Evolutionary conservation across 2,113 vertebrate genomes (phyloP).

Genomic region (Apeltes quadracus): DNA sequence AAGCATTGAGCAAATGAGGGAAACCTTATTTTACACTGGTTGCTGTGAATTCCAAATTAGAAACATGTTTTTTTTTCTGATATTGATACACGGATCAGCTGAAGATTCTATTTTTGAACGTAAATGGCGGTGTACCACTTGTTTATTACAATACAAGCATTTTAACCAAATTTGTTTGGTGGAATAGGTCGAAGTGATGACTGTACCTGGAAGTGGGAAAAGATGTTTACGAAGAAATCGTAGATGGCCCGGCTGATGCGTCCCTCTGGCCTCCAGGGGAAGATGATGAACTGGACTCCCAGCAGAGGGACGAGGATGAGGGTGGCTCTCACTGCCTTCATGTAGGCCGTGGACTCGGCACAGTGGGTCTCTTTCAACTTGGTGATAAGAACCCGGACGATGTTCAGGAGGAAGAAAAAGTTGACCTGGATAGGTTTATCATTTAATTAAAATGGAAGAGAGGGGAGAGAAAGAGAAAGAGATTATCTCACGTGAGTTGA

Average conservation of each 20-base stretch:
- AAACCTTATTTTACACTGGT: background rate
- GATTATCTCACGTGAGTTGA: background rate
- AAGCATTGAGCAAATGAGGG: background rate
- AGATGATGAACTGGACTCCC: slow-evolving; percentile 79
- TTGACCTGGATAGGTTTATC: slow-evolving; percentile 73
- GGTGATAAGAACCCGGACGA: slow-evolving; percentile 84
- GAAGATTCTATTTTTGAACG: background rate
- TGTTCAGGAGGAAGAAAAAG: slow-evolving; percentile 84
- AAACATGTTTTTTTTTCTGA: background rate
- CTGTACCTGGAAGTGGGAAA: slow-evolving; percentile 79
- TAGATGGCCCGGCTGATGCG: slow-evolving; percentile 62
- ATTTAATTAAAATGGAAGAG: background rate
- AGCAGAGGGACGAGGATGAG: slow-evolving; percentile 84
- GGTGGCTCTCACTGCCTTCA: slow-evolving; percentile 83
- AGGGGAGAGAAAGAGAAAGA: background rate
- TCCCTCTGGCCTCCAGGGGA: slow-evolving; percentile 70
- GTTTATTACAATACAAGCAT: background rate
- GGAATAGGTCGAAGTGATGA: background rate
- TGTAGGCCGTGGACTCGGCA: slow-evolving; percentile 79
- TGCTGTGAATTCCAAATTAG: background rate
- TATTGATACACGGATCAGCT: background rate
- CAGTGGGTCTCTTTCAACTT: slow-evolving; percentile 82
- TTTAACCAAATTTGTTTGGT: background rate
- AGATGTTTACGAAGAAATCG: slow-evolving; percentile 74
- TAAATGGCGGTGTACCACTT: background rate